A percentile compares a stretch with the other conserved stretches of the same genome.
Conservation (phyloP, 2,113 vertebrate species). For the Diadophis punctatus region DNA sequence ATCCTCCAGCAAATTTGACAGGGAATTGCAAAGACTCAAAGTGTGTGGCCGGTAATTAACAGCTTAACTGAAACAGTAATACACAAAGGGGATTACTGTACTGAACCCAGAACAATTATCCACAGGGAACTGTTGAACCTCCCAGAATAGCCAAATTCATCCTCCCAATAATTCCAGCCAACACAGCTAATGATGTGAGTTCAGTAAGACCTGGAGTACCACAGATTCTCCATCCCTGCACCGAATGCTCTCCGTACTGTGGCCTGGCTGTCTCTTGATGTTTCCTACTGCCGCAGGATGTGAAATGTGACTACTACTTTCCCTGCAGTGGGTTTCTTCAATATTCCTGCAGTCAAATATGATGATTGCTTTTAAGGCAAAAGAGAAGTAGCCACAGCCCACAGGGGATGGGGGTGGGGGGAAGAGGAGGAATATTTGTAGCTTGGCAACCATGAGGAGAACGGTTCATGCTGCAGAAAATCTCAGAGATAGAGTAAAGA, state of each 20-base stretch:
- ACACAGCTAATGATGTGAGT: not conserved
- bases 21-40: not conserved
- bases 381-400: not conserved
- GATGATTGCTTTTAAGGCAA: not conserved
- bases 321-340: not conserved
- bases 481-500: not conserved
- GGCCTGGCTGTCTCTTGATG: not conserved
- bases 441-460: constrained; percentile 11
- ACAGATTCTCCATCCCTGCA: not conserved
- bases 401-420: too few relatives aligned
- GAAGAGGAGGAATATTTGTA: not conserved
- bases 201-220: not conserved
- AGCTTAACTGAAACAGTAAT: not conserved
- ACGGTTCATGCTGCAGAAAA: not conserved
- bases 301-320: not conserved
- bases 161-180: not conserved
- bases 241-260: not conserved
- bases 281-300: not conserved
- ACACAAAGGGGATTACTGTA: not conserved
- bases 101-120: not conserved
- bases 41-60: not conserved
- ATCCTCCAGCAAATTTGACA: not conserved
- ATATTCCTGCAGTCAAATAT: not conserved
- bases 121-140: not conserved
- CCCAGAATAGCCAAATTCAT: not conserved